These are phyloP conservation scores for Troides oblongomaculatus DNA, from an alignment of 2,888 invertebrate genomes.

Conservation along the genomic window DNA sequence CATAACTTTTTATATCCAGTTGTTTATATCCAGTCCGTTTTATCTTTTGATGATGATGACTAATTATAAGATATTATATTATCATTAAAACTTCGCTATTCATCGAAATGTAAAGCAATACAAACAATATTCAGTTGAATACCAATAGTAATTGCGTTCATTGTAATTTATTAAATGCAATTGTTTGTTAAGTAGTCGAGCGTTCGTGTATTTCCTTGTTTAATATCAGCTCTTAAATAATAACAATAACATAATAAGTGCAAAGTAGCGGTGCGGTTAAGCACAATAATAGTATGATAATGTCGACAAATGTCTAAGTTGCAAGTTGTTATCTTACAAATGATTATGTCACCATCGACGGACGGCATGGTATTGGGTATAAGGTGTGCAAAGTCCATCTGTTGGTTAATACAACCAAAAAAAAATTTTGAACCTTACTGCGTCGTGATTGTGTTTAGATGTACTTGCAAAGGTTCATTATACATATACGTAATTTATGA, in stretches of 20 bases:
- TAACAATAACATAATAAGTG: slow-evolving; percentile 24
- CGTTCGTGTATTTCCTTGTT: slow-evolving; percentile 10
- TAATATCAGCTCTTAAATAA: slow-evolving; percentile 6
- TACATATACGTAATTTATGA: not conserved
- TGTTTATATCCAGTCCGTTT: too few relatives aligned
- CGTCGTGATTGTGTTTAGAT: not conserved
- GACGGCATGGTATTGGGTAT: not conserved
- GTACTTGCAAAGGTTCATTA: not conserved
- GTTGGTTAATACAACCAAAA: not conserved
- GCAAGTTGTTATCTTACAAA: slow-evolving; percentile 37
- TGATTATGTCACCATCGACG: not conserved
- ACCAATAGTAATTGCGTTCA: not conserved
- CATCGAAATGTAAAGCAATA: too few relatives aligned
- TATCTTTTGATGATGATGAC: too few relatives aligned
- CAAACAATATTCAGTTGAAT: not conserved
- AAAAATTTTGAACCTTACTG: not conserved
- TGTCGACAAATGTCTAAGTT: slow-evolving; percentile 36
- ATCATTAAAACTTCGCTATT: too few relatives aligned
- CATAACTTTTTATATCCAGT: too few relatives aligned
- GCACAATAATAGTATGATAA: slow-evolving; percentile 35
- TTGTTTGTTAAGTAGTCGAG: not conserved
- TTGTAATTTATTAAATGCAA: not conserved
- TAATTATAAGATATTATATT: too few relatives aligned
- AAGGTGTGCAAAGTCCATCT: not conserved
- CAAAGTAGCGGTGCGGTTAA: slow-evolving; percentile 9